Percentiles rank a stretch among this genome's conserved stretches.
phyloP scores from a whole-genome alignment of 2,113 vertebrate species.

The Porphyrio hochstetteri region DNA sequence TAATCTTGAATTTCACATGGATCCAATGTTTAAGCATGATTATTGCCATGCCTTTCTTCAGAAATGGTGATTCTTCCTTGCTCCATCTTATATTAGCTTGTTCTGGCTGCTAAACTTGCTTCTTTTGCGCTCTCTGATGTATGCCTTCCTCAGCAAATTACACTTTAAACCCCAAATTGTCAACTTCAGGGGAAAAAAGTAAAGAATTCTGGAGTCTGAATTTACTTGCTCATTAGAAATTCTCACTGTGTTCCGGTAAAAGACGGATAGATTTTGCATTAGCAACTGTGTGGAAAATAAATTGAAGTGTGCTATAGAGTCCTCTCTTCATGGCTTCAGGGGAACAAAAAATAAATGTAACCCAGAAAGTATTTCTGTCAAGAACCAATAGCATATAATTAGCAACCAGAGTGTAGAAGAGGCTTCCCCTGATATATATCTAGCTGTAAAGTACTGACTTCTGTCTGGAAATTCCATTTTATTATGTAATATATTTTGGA shows the following conservation, averaged over 20 bases:
- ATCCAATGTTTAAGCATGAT: neutral
- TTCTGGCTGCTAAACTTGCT: neutral
- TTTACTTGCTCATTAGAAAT: neutral
- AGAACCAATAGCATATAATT: slow-evolving; percentile 48
- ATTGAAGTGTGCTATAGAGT: neutral
- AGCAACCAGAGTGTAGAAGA: slow-evolving; percentile 36
- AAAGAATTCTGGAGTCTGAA: neutral
- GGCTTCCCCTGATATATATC: slow-evolving; percentile 36
- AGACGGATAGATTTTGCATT: neutral
- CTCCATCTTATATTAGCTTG: neutral
- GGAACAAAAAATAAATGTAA: slow-evolving; percentile 42
- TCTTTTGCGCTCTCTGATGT: neutral
- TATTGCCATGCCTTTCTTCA: neutral
- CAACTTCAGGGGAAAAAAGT: neutral
- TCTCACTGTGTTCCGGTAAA: neutral
- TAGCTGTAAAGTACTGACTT: slow-evolving; percentile 43
- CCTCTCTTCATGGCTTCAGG: slow-evolving; percentile 35
- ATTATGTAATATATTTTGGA: slow-evolving; percentile 68
- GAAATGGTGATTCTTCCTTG: neutral
- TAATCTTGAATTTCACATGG: neutral
- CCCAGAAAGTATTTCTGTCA: slow-evolving; percentile 51
- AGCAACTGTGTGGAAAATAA: neutral
- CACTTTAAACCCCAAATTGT: neutral
- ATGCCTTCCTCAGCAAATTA: neutral
- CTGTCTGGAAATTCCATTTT: slow-evolving; percentile 72